These are phyloP conservation scores for Myotis brandtii DNA, from an alignment of 2,113 vertebrate species.

Conservation along the genomic window DNA sequence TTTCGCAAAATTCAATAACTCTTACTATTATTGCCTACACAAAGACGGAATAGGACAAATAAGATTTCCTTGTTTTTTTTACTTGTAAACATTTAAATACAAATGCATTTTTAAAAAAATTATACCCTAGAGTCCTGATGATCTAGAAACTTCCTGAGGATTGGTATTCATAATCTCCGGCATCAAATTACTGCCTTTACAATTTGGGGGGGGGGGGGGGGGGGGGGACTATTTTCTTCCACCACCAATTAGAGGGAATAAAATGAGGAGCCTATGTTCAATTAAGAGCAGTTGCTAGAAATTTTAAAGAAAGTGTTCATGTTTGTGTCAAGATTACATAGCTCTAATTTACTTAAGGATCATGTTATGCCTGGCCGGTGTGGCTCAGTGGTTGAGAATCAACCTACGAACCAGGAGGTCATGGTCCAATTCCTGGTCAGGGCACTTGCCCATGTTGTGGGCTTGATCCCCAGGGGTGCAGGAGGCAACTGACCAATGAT, in stretches of 20 bases:
- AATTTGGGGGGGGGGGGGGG: background rate
- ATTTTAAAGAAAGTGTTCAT: background rate
- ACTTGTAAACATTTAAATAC: background rate
- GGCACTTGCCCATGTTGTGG: no score
- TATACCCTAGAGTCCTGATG: background rate
- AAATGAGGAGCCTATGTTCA: background rate
- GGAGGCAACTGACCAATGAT: background rate
- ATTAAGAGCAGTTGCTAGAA: conserved; percentile 25
- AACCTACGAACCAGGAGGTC: no score
- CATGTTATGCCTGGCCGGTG: no score
- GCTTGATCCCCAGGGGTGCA: background rate
- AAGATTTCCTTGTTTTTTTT: background rate
- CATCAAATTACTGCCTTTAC: background rate
- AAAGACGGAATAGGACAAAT: background rate
- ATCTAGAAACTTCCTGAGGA: background rate
- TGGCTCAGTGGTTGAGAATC: no score
- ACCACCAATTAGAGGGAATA: background rate
- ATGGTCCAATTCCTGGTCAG: no score
- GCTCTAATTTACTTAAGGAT: conserved; percentile 25
- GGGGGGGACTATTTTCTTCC: background rate
- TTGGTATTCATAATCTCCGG: background rate
- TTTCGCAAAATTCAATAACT: background rate
- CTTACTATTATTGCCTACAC: background rate
- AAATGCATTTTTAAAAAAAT: background rate
- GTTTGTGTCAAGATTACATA: background rate